Conservation (phyloP, 2,888 invertebrate species). For the Eilema caniola region DNA sequence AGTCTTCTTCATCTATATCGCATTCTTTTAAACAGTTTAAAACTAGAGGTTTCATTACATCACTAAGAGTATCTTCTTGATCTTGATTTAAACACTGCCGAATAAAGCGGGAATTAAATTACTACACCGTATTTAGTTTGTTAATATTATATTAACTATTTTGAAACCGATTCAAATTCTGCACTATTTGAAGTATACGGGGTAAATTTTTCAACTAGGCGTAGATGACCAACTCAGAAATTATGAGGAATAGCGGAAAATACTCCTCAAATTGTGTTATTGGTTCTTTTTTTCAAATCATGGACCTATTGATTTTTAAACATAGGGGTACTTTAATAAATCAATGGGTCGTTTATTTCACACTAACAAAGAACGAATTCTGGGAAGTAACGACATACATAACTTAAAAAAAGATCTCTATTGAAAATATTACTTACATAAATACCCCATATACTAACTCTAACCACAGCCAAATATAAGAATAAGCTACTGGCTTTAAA, state of each 20-base stretch:
- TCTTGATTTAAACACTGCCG: slow-evolving; percentile 15
- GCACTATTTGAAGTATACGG: background rate
- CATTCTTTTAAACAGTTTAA: slow-evolving; percentile 21
- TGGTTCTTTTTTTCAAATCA: too few relatives aligned
- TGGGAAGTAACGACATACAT: background rate
- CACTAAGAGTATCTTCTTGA: slow-evolving; percentile 3
- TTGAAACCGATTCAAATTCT: background rate
- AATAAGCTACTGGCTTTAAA: slow-evolving; percentile 17
- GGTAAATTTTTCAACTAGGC: too few relatives aligned
- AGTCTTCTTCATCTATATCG: slow-evolving; percentile 21
- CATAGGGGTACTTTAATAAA: too few relatives aligned
- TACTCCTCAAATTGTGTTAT: too few relatives aligned
- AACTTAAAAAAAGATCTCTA: background rate
- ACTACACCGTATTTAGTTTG: background rate
- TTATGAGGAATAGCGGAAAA: too few relatives aligned
- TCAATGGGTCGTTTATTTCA: too few relatives aligned
- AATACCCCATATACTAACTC: slow-evolving; percentile 4
- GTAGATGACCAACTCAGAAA: too few relatives aligned
- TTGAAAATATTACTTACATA: slow-evolving; percentile 14
- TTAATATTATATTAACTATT: background rate
- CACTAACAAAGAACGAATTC: too few relatives aligned
- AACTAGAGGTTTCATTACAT: slow-evolving; percentile 12
- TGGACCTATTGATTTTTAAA: too few relatives aligned
- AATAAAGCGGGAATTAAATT: background rate
- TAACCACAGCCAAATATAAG: slow-evolving; percentile 11